Conservation (phyloP, 2,888 invertebrate genomes). For the Chironomus riparius region DNA sequence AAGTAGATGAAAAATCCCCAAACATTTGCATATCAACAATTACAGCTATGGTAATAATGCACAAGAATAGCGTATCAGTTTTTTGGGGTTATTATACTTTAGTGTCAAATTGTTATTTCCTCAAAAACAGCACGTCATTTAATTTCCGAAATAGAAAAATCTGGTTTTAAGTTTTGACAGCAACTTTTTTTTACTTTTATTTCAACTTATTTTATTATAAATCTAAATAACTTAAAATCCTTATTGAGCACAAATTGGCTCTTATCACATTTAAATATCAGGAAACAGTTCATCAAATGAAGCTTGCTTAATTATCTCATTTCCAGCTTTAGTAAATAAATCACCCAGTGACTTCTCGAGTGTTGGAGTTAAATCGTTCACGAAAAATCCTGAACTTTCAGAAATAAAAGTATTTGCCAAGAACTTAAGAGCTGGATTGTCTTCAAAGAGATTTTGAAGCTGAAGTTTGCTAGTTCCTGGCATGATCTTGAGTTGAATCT, state of each 20-base stretch:
- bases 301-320: constrained; percentile 37
- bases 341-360: constrained; percentile 39
- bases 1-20: too few species aligned
- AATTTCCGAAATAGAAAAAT: too few species aligned
- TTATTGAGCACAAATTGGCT: too few species aligned
- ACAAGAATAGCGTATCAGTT: too few species aligned
- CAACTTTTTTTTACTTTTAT: neutral
- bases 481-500: constrained; percentile 37
- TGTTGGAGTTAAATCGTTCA: constrained; percentile 40
- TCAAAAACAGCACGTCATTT: neutral
- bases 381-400: constrained; percentile 39
- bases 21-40: too few species aligned
- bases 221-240: too few species aligned
- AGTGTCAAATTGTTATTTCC: too few species aligned
- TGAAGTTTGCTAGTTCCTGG: constrained; percentile 37
- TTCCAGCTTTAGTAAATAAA: constrained; percentile 39
- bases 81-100: too few species aligned
- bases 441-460: constrained; percentile 38
- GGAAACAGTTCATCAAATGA: constrained; percentile 43
- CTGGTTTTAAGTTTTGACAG: too few species aligned
- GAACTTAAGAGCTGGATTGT: constrained; percentile 38
- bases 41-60: too few species aligned
- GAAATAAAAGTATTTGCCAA: constrained; percentile 40
- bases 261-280: neutral
- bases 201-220: too few species aligned